Evolutionary conservation across 2,113 vertebrate species (phyloP).

Genomic region (Capreolus pygargus): DNA sequence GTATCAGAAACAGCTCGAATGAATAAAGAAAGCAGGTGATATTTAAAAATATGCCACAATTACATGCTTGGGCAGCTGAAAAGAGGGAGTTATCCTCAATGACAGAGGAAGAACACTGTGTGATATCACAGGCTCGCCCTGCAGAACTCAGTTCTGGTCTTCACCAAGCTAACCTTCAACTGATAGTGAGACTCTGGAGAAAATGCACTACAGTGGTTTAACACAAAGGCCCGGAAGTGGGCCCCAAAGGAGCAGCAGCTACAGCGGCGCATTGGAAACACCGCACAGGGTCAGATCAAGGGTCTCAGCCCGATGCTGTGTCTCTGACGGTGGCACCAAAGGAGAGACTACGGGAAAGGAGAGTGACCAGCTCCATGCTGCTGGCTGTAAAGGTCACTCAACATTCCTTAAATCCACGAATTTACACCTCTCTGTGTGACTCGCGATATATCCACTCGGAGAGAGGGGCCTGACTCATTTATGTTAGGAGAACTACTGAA

Average conservation of each 20-base stretch:
- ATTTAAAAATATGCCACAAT: not conserved
- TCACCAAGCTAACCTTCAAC: not conserved
- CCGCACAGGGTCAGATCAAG: not conserved
- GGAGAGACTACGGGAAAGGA: not conserved
- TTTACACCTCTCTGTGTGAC: not conserved
- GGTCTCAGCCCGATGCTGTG: not conserved
- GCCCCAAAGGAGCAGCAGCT: not conserved
- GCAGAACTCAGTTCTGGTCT: not conserved
- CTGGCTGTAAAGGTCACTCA: not conserved
- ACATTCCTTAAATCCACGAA: not conserved
- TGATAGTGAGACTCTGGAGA: not conserved
- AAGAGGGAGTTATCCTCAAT: not conserved
- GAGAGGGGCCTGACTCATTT: not conserved
- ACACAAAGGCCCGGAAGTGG: not conserved
- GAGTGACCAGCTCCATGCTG: not conserved
- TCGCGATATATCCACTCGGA: accelerated
- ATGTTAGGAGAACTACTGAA: not conserved
- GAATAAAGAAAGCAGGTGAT: not conserved
- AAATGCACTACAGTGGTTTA: not conserved
- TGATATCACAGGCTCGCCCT: not conserved
- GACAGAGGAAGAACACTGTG: not conserved
- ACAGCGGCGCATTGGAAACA: not conserved
- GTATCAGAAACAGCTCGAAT: not conserved
- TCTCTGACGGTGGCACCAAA: not conserved
- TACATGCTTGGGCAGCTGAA: not conserved